Percentiles rank a stretch among this genome's conserved stretches.
Conservation (phyloP, 2,113 vertebrate species). For the Boleophthalmus pectinirostris region DNA sequence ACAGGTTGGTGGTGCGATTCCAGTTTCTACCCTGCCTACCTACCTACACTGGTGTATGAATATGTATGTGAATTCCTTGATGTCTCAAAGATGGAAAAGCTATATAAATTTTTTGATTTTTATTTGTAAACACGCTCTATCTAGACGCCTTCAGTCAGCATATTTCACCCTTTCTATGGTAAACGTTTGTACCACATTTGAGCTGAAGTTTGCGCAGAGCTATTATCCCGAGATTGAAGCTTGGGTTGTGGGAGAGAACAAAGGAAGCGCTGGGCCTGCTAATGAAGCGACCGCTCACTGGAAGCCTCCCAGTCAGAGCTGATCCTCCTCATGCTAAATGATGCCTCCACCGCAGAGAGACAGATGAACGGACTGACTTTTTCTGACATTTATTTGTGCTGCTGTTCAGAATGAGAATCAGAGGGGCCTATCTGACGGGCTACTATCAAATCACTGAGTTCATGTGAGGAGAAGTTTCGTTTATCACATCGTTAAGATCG, state of each 20-base stretch:
- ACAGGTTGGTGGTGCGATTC: too few species aligned
- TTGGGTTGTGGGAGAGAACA: constrained; percentile 1
- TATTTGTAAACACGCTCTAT: too few species aligned
- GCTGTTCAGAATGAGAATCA: constrained; percentile 47
- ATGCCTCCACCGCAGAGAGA: constrained; percentile 38
- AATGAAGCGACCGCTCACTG: constrained; percentile 42
- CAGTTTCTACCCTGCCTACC: too few species aligned
- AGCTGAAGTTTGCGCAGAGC: constrained; percentile 6
- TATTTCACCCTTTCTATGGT: too few species aligned
- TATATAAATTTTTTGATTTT: too few species aligned
- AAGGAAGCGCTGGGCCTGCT: constrained; percentile 31
- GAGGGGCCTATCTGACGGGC: constrained; percentile 34
- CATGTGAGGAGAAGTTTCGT: constrained; percentile 20
- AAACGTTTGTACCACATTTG: constrained; percentile 2
- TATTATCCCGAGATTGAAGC: constrained; percentile 9
- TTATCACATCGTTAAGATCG: constrained; percentile 15
- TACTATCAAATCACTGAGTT: constrained; percentile 29
- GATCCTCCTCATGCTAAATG: constrained; percentile 57
- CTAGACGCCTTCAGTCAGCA: too few species aligned
- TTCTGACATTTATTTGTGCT: constrained; percentile 62
- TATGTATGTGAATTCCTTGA: too few species aligned
- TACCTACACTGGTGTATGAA: too few species aligned
- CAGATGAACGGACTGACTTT: constrained; percentile 54
- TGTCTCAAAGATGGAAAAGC: too few species aligned
- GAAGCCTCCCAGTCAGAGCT: constrained; percentile 38